Evolutionary conservation across 2,888 invertebrate genomes (phyloP).

Genomic region (Machimus rusticus): DNA sequence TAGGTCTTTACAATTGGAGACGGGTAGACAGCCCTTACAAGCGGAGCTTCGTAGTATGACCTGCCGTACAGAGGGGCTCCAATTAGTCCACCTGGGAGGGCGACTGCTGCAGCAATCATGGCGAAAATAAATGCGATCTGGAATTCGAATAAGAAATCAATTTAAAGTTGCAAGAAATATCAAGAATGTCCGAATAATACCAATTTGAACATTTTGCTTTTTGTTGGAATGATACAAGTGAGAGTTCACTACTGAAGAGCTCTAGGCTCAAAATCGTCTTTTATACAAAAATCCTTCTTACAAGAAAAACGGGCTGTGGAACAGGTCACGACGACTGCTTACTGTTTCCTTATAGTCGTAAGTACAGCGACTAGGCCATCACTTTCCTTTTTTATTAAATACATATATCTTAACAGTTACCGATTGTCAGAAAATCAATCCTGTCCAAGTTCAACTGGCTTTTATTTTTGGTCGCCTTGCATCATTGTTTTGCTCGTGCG

Average conservation of each 20-base stretch:
- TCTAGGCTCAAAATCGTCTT: background rate
- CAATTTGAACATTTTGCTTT: conserved; percentile 3
- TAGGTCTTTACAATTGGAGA: background rate
- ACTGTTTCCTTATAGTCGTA: background rate
- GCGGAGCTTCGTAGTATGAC: background rate
- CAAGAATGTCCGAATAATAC: background rate
- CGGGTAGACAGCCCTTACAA: background rate
- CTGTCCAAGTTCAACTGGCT: background rate
- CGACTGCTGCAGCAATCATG: background rate
- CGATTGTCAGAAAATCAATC: background rate
- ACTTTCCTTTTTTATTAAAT: background rate
- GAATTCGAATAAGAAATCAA: background rate
- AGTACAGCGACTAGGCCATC: background rate
- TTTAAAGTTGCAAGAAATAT: background rate
- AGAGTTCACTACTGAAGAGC: background rate
- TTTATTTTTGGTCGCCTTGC: background rate
- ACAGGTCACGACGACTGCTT: background rate
- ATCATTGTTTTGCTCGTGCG: background rate
- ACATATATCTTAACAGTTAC: background rate
- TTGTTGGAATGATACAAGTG: background rate
- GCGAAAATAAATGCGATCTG: background rate
- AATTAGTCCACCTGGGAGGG: background rate
- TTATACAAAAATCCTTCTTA: background rate
- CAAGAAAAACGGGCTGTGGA: background rate
- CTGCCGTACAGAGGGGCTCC: background rate